Evolutionary conservation across 2,113 vertebrate genomes (phyloP).

Genomic region (Actinemys pallida): DNA sequence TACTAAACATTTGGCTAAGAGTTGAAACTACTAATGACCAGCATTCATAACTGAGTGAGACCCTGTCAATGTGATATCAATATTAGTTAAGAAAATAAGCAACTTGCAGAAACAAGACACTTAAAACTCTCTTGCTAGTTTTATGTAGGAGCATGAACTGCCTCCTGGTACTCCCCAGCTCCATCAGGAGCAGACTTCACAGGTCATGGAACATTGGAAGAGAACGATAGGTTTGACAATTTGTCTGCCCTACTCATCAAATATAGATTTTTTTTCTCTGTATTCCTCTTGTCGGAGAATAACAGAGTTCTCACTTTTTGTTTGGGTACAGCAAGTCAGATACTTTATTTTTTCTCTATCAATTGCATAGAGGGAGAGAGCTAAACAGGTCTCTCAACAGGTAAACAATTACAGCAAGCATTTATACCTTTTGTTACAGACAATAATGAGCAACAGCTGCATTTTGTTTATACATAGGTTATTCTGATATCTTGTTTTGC

Average conservation of each 20-base stretch:
- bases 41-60: conserved; percentile 57
- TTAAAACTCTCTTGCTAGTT: conserved; percentile 10
- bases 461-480: too few relatives aligned
- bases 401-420: too few relatives aligned
- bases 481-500: too few relatives aligned
- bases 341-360: too few relatives aligned
- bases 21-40: conserved; percentile 54
- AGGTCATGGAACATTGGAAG: conserved; percentile 19
- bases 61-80: conserved; percentile 2
- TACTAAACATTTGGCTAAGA: conserved; percentile 1
- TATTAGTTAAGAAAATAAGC: conserved; percentile 3
- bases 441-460: too few relatives aligned
- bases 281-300: not conserved
- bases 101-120: conserved; percentile 58
- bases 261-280: not conserved
- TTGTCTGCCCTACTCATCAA: not conserved
- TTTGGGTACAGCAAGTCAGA: too few relatives aligned
- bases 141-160: conserved; percentile 31
- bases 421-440: too few relatives aligned
- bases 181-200: not conserved
- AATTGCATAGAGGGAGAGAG: too few relatives aligned
- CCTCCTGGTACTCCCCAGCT: conserved; percentile 33
- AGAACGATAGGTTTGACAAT: conserved; percentile 34
- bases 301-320: too few relatives aligned
- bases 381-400: too few relatives aligned